Evolutionary conservation across 2,797 vertebrate species (phyloP), one percentile per base, ranked within the genome.

Genomic region (Anguilla marmorata): DNA sequence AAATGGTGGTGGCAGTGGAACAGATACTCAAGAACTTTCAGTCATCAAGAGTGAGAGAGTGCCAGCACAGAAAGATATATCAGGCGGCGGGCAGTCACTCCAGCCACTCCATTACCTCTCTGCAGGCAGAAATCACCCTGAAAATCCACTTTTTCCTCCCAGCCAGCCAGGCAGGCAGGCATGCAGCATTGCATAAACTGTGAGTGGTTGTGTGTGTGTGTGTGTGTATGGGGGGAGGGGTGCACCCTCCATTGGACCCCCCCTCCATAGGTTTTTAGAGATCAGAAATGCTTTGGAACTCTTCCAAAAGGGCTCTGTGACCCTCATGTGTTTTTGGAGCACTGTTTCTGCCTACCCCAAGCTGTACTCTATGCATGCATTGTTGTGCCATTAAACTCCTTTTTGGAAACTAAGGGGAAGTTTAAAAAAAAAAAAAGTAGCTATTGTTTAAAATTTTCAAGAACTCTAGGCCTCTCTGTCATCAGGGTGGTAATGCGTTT

Each of bases 191-290:
- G 79, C 79, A 19, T 33, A 72, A 30, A n/a, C 69, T 82, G 74
- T 21, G 33, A 3, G 33, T 41, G 37, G 87, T 80, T 89, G 52
- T 69, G 63, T 89, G 50, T 85, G 86, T 85, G 86, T 86, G 86
- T 84, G 86, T 90, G 86, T 88, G 80, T 86, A 33, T 72, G 33
- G 89, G 88, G 83, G 91, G 87, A 89, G 89, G 91, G 85, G 88
- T 90, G 80, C 86, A 87, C 74, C 50, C 86, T 85, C 19, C 83
- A 76, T 66, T 56, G 41, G 41, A 45, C 41, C 4, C 60, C 19
- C 60, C 19, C 63, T 85, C n/a, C 24, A 58, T 14, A 45, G 54
- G 33, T 63, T 56, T 60, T 52, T 27, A 85, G 79, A 88, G 85
- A 60, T 45, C 86, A 19, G 50, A n/a, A 30, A 76, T 16, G 41